A percentile compares a stretch with the other conserved stretches of the same genome.
Conservation (phyloP, 2,888 invertebrate species). For the Troglohyphantes excavatus region DNA sequence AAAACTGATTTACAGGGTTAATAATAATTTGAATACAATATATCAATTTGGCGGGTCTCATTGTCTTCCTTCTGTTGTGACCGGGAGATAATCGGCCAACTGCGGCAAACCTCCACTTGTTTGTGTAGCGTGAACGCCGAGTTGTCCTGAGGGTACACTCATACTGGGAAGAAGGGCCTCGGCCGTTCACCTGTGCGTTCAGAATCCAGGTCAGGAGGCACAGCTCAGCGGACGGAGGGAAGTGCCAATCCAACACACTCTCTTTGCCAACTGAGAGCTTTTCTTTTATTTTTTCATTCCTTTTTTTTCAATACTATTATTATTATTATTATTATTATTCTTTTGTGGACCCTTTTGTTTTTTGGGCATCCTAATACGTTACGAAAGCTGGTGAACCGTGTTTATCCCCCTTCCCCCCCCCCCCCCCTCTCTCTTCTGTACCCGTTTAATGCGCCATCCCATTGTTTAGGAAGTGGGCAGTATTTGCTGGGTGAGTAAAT, state of each 20-base stretch:
- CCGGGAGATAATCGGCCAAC: constrained; percentile 35
- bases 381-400: constrained; percentile 1
- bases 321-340: background rate
- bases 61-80: background rate
- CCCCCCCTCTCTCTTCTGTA: background rate
- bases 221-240: constrained; percentile 43
- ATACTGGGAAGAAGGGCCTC: constrained; percentile 17
- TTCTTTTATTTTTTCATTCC: too few relatives aligned
- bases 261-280: background rate
- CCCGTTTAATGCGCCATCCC: background rate
- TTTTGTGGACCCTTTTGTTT: background rate
- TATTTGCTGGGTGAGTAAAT: background rate
- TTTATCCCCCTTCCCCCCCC: background rate
- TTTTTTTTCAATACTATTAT: background rate
- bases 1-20: too few relatives aligned
- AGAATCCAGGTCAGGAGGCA: constrained; percentile 69
- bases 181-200: constrained; percentile 66
- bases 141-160: constrained; percentile 56
- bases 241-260: background rate
- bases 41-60: background rate
- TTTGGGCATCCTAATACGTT: background rate
- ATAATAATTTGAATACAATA: background rate
- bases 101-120: constrained; percentile 40
- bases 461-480: background rate
- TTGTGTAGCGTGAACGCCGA: constrained; percentile 46